Evolutionary conservation across 2,797 vertebrate genomes (phyloP), one percentile per base, ranked within the genome.

Genomic region (Threskiornis aethiopicus): DNA sequence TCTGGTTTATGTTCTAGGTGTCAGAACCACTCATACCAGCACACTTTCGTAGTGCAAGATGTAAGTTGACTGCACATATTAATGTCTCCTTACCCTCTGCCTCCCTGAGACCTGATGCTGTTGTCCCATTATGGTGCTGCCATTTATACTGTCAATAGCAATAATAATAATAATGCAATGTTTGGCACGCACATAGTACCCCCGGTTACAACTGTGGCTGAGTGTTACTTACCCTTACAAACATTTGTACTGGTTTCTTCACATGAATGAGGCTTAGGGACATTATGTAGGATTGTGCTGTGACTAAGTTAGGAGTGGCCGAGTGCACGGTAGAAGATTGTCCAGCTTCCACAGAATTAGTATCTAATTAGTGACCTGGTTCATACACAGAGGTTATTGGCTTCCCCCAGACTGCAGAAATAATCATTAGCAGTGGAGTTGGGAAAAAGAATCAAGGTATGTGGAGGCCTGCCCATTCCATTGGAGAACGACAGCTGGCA

Each of bases 11-110:
- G 96, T 96, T 96, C 96, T 95, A 93, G 83, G 95, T 97, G 97
- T 97, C 97, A 97, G 97, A 97, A 94, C 96, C 96, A 75, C 96
- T 97, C 97, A 97, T 94, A 87, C 96, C 97, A 96, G 90, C 96
- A 88, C 90, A 86, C 42, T 70, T 58, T 21, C 80, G 1, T 82
- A 71, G 87, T n/a, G 81, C 86, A 19, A 87, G 94, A 97, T 97
- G 96, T 9, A 72, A 96, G 92, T 61, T 96, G 97, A 96, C 96
- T 95, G 95, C 85, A 78, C 91, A 84, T 69, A 95, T 97, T 94
- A 96, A 75, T 59, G 78, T 86, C 95, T 96, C 93, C 93, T 93
- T 86, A 95, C 90, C 91, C 95, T 94, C 94, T 96, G 94, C 91
- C 93, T 90, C 80, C 72, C 51, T 11, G 79, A 90, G 93, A 84